These are phyloP conservation scores for Oncorhynchus mykiss DNA, from an alignment of 2,113 vertebrate species.

Conservation along the genomic window DNA sequence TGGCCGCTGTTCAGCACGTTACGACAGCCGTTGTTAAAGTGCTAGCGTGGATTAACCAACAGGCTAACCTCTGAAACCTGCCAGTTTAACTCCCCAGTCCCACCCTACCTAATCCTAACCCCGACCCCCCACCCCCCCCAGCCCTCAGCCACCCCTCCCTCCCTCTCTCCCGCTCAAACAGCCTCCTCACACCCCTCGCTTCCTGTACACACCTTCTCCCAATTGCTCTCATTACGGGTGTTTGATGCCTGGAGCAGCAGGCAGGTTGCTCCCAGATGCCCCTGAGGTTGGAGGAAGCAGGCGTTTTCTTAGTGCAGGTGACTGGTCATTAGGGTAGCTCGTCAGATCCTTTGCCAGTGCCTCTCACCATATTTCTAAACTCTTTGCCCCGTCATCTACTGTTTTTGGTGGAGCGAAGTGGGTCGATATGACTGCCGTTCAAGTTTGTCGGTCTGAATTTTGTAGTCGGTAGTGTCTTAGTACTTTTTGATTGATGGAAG, in stretches of 20 bases:
- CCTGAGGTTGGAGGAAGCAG: constrained; percentile 66
- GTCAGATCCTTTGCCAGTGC: constrained; percentile 67
- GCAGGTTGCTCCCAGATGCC: constrained; percentile 65
- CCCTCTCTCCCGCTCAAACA: constrained; percentile 25
- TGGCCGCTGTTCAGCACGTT: constrained; percentile 45
- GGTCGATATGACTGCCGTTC: too few species aligned
- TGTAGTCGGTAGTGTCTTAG: constrained; percentile 47
- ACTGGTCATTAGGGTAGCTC: constrained; percentile 70
- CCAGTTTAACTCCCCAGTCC: constrained; percentile 32
- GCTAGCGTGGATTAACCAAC: constrained; percentile 48
- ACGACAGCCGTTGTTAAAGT: constrained; percentile 45
- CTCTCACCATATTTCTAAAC: constrained; percentile 19
- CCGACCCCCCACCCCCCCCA: neutral
- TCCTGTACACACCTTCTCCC: constrained; percentile 77
- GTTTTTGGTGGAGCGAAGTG: neutral
- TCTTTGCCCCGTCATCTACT: neutral
- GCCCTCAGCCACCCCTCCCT: constrained; percentile 28
- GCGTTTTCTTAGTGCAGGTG: constrained; percentile 52
- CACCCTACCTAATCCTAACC: constrained; percentile 17
- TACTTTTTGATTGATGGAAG: constrained; percentile 53
- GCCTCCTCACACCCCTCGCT: constrained; percentile 71
- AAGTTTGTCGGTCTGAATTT: constrained; percentile 5
- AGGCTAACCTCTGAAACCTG: constrained; percentile 41
- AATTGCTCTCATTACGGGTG: constrained; percentile 74
- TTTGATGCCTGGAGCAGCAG: constrained; percentile 72